Conservation (phyloP, 2,888 invertebrate species). For the Ennomos quercinarius region DNA sequence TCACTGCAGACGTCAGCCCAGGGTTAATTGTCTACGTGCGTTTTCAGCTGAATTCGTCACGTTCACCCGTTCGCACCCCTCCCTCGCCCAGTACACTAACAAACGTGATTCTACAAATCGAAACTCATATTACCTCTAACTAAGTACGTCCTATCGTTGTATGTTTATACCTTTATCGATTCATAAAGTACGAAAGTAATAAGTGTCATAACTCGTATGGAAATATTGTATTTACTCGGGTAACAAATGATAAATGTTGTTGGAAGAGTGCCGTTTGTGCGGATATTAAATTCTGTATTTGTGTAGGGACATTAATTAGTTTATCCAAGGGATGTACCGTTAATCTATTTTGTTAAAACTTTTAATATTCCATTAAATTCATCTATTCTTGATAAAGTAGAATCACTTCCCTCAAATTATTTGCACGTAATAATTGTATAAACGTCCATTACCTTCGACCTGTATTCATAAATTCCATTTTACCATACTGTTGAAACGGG, state of each 20-base stretch:
- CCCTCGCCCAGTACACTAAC: constrained; percentile 48
- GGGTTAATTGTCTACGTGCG: constrained; percentile 81
- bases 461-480: constrained; percentile 29
- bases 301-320: constrained; percentile 51
- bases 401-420: too few relatives aligned
- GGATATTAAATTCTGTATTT: constrained; percentile 61
- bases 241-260: constrained; percentile 55
- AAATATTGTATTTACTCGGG: constrained; percentile 48
- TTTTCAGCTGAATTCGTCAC: constrained; percentile 74
- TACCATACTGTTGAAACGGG: constrained; percentile 39
- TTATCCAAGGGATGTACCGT: constrained; percentile 42
- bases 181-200: constrained; percentile 42
- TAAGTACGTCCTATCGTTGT: constrained; percentile 40
- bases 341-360: constrained; percentile 32
- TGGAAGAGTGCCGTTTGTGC: constrained; percentile 50
- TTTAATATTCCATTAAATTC: background rate
- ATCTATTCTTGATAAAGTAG: too few relatives aligned
- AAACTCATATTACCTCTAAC: constrained; percentile 41
- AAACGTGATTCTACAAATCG: constrained; percentile 55
- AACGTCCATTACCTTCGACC: constrained; percentile 9
- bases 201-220: constrained; percentile 45
- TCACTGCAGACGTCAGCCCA: constrained; percentile 74
- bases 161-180: constrained; percentile 38
- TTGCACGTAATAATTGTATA: constrained; percentile 1
- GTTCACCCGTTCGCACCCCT: constrained; percentile 55